Evolutionary conservation across 2,113 vertebrate genomes (phyloP).

Genomic region (Rafetus swinhoei): DNA sequence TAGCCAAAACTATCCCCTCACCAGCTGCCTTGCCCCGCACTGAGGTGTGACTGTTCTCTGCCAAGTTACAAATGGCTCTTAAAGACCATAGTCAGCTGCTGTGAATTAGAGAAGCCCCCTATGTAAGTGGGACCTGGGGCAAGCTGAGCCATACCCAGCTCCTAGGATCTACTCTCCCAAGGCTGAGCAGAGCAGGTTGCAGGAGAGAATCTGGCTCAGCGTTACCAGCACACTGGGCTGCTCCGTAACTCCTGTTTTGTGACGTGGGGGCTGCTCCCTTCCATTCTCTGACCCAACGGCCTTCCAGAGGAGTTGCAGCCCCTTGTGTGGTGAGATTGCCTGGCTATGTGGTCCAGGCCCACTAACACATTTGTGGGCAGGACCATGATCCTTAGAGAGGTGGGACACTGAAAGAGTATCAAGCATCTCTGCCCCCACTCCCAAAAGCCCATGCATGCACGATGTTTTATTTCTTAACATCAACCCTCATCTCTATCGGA

Average conservation of each 20-base stretch:
- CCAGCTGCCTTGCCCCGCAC: background rate
- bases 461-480: background rate
- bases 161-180: background rate
- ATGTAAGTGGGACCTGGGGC: background rate
- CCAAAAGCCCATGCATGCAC: background rate
- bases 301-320: background rate
- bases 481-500: background rate
- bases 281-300: background rate
- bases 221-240: background rate
- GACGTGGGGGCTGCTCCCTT: background rate
- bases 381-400: background rate
- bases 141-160: background rate
- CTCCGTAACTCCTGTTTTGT: background rate
- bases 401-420: background rate
- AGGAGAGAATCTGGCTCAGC: background rate
- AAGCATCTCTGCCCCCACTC: background rate
- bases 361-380: background rate
- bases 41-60: background rate
- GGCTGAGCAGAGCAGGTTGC: background rate
- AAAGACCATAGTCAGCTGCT: background rate
- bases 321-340: background rate
- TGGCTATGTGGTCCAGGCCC: background rate
- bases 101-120: background rate
- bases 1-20: rapidly evolving
- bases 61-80: background rate